Percentiles rank a stretch among this genome's conserved stretches.
These are phyloP conservation scores for Leptonema lineaticorne DNA, from an alignment of 1,140 invertebrate species.

Conservation along the genomic window DNA sequence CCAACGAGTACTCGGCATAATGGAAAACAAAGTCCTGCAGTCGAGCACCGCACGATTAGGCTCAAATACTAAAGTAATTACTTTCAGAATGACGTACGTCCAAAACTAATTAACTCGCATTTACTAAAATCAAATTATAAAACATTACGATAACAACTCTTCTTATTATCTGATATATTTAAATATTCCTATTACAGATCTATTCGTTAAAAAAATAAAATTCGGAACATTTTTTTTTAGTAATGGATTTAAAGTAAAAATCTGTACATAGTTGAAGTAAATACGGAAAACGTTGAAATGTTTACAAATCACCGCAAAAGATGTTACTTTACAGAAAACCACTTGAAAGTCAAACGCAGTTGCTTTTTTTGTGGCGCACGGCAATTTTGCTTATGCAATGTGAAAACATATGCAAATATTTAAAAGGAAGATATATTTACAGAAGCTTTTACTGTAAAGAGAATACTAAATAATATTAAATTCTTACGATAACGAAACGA, in stretches of 20 bases:
- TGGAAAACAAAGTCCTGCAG: slow-evolving; percentile 12
- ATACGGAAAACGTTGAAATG: slow-evolving; percentile 28
- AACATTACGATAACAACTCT: too few relatives aligned
- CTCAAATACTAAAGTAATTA: background rate
- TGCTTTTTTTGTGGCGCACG: slow-evolving; percentile 34
- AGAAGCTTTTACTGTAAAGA: slow-evolving; percentile 10
- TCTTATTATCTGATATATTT: background rate
- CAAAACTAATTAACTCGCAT: background rate
- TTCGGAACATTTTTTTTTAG: background rate
- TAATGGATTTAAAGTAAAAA: background rate
- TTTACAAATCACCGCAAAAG: slow-evolving; percentile 40
- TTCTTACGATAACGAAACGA: too few relatives aligned
- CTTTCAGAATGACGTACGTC: background rate
- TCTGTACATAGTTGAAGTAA: background rate
- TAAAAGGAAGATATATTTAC: slow-evolving; percentile 36
- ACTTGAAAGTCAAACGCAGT: slow-evolving; percentile 40
- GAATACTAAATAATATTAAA: background rate
- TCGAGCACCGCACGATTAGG: background rate
- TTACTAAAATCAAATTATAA: background rate
- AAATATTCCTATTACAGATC: background rate
- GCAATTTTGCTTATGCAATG: slow-evolving; percentile 41
- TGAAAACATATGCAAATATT: slow-evolving; percentile 25
- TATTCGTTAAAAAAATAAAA: too few relatives aligned
- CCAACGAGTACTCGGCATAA: slow-evolving; percentile 4
- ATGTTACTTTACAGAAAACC: slow-evolving; percentile 38